Percentiles rank a stretch among this genome's conserved stretches.
These are phyloP conservation scores for Troides helena DNA, from an alignment of 2,888 invertebrate species.

Conservation along the genomic window DNA sequence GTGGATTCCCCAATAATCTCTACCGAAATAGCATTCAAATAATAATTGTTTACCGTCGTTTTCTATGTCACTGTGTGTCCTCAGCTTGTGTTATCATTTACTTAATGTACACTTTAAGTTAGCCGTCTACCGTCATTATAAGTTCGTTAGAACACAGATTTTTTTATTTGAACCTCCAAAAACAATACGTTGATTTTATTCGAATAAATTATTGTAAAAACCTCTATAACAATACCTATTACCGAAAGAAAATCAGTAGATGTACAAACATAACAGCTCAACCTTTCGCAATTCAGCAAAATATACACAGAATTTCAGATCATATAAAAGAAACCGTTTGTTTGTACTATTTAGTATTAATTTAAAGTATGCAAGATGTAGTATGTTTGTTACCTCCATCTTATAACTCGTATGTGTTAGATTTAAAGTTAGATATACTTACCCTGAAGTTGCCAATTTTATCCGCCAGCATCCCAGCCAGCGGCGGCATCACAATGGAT, in stretches of 20 bases:
- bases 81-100: not conserved
- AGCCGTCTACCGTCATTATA: not conserved
- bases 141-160: not conserved
- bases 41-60: not conserved
- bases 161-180: not conserved
- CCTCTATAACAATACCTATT: not conserved
- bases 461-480: constrained; percentile 88
- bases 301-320: too few relatives aligned
- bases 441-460: constrained; percentile 91
- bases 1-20: not conserved
- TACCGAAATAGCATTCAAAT: not conserved
- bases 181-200: not conserved
- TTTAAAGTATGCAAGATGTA: too few relatives aligned
- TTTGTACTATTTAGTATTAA: too few relatives aligned
- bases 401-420: too few relatives aligned
- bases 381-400: too few relatives aligned
- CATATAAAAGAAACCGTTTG: too few relatives aligned
- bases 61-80: not conserved
- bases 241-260: not conserved
- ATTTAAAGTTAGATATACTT: constrained; percentile 39
- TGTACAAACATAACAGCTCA: not conserved
- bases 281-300: too few relatives aligned
- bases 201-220: not conserved
- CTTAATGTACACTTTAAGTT: constrained; percentile 3
- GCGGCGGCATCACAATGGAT: constrained; percentile 88